Base-by-base conservation (phyloP, 2,797 vertebrate species). In the Alosa sapidissima region DNA sequence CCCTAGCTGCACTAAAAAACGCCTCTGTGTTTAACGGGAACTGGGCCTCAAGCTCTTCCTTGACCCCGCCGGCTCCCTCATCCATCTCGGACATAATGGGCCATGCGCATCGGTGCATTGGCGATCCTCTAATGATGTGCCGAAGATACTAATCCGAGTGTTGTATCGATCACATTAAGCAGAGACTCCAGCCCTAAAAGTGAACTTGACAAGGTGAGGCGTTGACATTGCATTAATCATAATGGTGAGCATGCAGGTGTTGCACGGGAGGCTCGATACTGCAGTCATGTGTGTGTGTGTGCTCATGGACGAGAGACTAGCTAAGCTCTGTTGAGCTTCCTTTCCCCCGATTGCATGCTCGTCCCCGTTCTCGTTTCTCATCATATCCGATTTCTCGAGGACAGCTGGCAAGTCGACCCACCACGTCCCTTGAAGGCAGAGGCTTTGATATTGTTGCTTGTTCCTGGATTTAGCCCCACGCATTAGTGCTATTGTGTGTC, bases 371-470 rank as follows among this genome's bases (percentile, higher is more conserved):
- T 21, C 41, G 16, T 21, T 78, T 47, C 19, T 21, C 72, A 45
- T 78, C 72, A 47, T 7, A 78, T 78, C 72, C 19, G 41, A 78
- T 78, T 78, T 78, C 41, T 21, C 21, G 41, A 45, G 14, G 19
- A 78, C 72, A 78, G 72, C 72, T 78, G 72, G 72, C 72, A 47
- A 78, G 72, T 47, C 36, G 3, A 11, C 68, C 68, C 33, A 75
- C 68, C 4, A 75, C 16, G 36, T 78, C 41, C 72, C 72, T 78
- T 78, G 36, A 47, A 78, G 72, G 72, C 72, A 78, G 41, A 47
- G 36, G 72, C 72, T 78, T 78, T 78, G 72, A 78, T 78, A 78
- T 78, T 45, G 14, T 45, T 47, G 41, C 72, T 45, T 78, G 16
- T 47, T 78, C 72, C 14, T 19, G 72, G 16, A 78, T 47, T 45